Evolutionary conservation across 2,888 invertebrate genomes (phyloP).

Genomic region (Tetropium fuscum): DNA sequence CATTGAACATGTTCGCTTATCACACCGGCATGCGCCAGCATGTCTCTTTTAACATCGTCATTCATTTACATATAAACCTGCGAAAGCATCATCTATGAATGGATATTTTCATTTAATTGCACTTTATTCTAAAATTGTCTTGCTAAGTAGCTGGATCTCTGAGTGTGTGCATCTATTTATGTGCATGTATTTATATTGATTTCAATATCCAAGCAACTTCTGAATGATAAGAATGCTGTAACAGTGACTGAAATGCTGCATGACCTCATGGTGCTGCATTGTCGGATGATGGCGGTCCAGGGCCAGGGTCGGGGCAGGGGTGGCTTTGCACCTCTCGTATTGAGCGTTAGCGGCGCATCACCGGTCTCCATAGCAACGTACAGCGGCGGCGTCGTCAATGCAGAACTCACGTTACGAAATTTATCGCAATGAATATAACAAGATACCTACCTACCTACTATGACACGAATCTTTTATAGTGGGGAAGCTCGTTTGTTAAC

Average conservation of each 20-base stretch:
- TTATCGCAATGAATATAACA: constrained; percentile 10
- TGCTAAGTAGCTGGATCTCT: too few species aligned
- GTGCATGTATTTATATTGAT: background rate
- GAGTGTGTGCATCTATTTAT: background rate
- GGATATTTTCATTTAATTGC: too few species aligned
- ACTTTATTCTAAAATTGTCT: too few species aligned
- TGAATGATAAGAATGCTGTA: constrained; percentile 1
- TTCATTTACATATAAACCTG: too few species aligned
- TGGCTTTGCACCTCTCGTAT: constrained; percentile 45
- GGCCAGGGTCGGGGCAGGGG: constrained; percentile 45
- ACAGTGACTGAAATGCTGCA: constrained; percentile 29
- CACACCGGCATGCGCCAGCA: too few species aligned
- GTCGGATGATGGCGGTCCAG: constrained; percentile 44
- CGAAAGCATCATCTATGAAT: too few species aligned
- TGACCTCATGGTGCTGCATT: constrained; percentile 45
- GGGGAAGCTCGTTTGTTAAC: too few species aligned
- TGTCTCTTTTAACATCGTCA: too few species aligned
- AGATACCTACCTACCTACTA: too few species aligned
- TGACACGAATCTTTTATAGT: too few species aligned
- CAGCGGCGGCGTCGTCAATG: constrained; percentile 34
- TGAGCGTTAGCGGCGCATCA: constrained; percentile 51
- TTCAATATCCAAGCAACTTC: constrained; percentile 1
- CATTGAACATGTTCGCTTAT: too few species aligned
- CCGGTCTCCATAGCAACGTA: constrained; percentile 49
- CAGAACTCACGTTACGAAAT: constrained; percentile 8